These are phyloP conservation scores for Scaptomyza caliginosa DNA, from an alignment of 2,888 invertebrate species.

Conservation along the genomic window DNA sequence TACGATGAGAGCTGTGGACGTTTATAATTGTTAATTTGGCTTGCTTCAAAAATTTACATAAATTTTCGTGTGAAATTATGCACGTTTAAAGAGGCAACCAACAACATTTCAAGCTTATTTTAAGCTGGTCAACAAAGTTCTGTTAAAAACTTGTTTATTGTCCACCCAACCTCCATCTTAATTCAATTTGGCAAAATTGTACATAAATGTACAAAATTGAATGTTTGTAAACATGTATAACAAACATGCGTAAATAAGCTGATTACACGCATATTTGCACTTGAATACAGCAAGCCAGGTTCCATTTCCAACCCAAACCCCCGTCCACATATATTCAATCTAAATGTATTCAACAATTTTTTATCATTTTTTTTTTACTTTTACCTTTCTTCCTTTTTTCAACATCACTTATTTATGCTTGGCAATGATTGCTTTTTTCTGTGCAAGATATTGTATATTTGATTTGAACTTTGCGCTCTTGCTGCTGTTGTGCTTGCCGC, in stretches of 20 bases:
- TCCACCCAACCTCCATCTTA: conserved; percentile 10
- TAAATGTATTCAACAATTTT: conserved; percentile 48
- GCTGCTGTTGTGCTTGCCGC: conserved; percentile 6
- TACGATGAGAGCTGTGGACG: conserved; percentile 41
- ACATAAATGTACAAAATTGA: conserved; percentile 53
- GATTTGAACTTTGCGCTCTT: conserved; percentile 46
- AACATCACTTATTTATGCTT: conserved; percentile 11
- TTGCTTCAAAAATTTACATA: conserved; percentile 38
- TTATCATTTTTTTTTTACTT: conserved; percentile 50
- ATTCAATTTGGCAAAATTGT: conserved; percentile 40
- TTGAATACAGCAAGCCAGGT: conserved; percentile 36
- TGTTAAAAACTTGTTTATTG: conserved; percentile 24
- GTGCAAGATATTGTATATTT: conserved; percentile 60
- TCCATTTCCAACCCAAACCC: conserved; percentile 8
- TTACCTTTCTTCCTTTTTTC: conserved; percentile 12
- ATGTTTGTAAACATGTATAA: conserved; percentile 56
- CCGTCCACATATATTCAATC: conserved; percentile 18
- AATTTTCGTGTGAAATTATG: conserved; percentile 31
- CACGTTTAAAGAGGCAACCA: conserved; percentile 11
- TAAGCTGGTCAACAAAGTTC: conserved; percentile 29
- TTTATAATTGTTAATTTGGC: conserved; percentile 52
- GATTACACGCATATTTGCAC: conserved; percentile 81
- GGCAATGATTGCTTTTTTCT: conserved; percentile 66
- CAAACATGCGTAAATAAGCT: conserved; percentile 80
- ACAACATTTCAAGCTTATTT: neutral